Conservation (phyloP, 2,113 vertebrate species). For the Indicator indicator region DNA sequence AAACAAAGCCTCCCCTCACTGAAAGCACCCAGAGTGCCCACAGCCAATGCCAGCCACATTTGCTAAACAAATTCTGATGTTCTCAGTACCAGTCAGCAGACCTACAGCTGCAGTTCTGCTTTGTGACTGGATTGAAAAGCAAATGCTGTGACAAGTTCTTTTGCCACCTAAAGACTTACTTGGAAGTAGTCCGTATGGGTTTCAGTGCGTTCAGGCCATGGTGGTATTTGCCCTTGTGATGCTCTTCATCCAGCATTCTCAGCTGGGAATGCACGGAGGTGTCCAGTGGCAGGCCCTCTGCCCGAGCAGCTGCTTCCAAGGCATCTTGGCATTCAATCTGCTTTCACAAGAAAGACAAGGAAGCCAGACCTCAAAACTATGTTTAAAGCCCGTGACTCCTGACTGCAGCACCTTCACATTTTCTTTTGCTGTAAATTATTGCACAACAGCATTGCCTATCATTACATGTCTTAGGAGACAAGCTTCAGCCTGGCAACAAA, state of each 20-base stretch:
- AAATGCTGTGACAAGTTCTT: neutral
- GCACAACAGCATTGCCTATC: neutral
- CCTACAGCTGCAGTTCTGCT: neutral
- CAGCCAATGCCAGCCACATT: neutral
- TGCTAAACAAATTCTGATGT: neutral
- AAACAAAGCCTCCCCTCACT: neutral
- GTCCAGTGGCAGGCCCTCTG: constrained; percentile 86
- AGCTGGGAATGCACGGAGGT: constrained; percentile 77
- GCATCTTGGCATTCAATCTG: constrained; percentile 84
- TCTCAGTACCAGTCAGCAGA: neutral
- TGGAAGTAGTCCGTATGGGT: constrained; percentile 86
- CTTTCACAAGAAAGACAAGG: constrained; percentile 14
- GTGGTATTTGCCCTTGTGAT: constrained; percentile 84
- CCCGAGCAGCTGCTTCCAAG: constrained; percentile 86
- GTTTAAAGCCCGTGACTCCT: neutral
- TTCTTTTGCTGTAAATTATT: neutral
- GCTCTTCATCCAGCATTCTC: constrained; percentile 81
- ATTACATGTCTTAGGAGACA: neutral
- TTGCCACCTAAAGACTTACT: constrained; percentile 76
- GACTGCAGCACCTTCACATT: neutral
- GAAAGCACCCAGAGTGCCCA: neutral
- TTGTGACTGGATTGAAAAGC: neutral
- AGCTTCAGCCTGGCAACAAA: neutral
- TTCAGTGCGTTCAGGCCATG: constrained; percentile 82
- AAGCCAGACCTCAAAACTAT: constrained; percentile 5